Conservation (phyloP, 1,140 invertebrate species). For the Sitophilus oryzae region DNA sequence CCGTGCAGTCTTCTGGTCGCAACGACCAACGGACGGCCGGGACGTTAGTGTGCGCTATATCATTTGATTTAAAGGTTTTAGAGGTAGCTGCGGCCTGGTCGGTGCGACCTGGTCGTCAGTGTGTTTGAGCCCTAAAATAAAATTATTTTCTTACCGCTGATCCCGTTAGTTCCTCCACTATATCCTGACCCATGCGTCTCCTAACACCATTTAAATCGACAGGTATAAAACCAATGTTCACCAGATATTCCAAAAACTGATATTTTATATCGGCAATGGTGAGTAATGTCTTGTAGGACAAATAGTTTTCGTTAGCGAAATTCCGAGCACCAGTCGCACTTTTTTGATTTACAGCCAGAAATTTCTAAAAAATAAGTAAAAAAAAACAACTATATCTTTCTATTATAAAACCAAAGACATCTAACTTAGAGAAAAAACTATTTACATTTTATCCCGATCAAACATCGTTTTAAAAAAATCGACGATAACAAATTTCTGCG, state of each 20-base stretch:
- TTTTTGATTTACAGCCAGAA: conserved; percentile 57
- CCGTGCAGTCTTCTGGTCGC: no score
- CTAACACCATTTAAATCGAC: conserved; percentile 49
- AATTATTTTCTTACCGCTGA: conserved; percentile 46
- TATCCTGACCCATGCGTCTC: conserved; percentile 57
- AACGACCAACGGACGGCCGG: no score
- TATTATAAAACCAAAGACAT: background rate
- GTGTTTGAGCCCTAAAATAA: no score
- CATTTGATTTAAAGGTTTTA: conserved; percentile 1
- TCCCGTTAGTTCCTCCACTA: conserved; percentile 62
- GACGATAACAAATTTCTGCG: no score
- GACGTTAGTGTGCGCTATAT: background rate
- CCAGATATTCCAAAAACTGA: conserved; percentile 74
- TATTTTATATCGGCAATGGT: conserved; percentile 75
- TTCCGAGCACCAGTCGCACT: conserved; percentile 56
- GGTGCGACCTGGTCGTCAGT: no score
- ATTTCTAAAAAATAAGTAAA: conserved; percentile 53
- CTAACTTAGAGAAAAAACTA: background rate
- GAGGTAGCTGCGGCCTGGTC: no score
- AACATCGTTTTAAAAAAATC: no score
- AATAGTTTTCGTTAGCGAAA: conserved; percentile 68
- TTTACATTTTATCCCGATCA: no score
- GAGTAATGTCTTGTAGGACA: conserved; percentile 65
- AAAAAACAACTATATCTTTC: conserved; percentile 3
- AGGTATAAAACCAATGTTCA: conserved; percentile 73